Conservation (phyloP, 2,113 vertebrate species). For the Phycodurus eques region DNA sequence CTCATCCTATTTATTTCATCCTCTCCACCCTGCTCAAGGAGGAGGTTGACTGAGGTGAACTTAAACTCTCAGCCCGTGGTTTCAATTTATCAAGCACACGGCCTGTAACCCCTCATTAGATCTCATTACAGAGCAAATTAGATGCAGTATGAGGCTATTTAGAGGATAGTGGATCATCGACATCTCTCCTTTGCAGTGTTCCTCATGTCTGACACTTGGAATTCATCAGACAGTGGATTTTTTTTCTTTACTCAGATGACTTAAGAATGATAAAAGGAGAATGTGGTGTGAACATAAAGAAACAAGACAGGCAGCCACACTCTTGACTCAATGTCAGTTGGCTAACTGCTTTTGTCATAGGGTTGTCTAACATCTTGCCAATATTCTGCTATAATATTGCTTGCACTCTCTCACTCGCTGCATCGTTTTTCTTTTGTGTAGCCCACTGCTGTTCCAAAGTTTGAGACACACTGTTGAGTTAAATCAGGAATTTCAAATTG, state of each 20-base stretch:
- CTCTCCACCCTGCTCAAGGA: constrained; percentile 24
- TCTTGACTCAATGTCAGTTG: background rate
- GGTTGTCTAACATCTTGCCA: background rate
- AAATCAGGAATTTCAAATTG: background rate
- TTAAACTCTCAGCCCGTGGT: constrained; percentile 49
- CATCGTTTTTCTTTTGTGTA: background rate
- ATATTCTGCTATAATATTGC: background rate
- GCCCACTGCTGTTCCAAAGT: background rate
- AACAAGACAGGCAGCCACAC: background rate
- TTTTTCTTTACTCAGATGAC: background rate
- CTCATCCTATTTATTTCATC: constrained; percentile 12
- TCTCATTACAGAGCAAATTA: constrained; percentile 70
- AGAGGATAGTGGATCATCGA: constrained; percentile 32
- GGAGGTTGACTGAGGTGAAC: constrained; percentile 38
- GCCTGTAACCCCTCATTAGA: constrained; percentile 66
- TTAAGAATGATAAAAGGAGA: background rate
- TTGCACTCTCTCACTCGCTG: background rate
- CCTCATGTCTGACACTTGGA: constrained; percentile 22
- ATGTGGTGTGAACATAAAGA: background rate
- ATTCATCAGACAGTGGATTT: background rate
- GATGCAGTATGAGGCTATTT: constrained; percentile 46
- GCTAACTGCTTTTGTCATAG: background rate
- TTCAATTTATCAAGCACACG: constrained; percentile 57
- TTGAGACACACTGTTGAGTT: background rate
- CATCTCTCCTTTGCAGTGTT: constrained; percentile 30